Conservation (phyloP, 2,797 vertebrate genomes). For the Lophius americanus region DNA sequence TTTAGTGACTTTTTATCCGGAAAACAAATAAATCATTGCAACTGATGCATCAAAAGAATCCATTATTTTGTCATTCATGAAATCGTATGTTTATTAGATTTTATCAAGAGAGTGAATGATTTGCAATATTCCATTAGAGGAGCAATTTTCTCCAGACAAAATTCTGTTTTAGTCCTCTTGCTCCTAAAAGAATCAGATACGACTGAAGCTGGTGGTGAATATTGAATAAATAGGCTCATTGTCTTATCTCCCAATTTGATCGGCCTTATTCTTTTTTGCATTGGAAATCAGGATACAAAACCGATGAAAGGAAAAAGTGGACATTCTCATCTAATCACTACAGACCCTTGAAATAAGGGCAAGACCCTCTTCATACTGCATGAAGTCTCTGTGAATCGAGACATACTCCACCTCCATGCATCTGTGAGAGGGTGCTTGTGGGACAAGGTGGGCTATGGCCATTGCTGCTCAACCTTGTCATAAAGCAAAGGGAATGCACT, state of each 20-base stretch:
- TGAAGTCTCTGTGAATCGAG: constrained; percentile 54
- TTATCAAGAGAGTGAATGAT: constrained; percentile 23
- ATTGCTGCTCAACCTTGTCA: constrained; percentile 55
- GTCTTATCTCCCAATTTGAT: constrained; percentile 46
- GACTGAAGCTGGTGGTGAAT: constrained; percentile 56
- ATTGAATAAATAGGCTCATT: constrained; percentile 55
- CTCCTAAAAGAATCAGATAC: constrained; percentile 48
- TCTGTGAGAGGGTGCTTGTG: constrained; percentile 35
- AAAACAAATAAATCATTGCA: background rate
- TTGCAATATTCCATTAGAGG: constrained; percentile 8
- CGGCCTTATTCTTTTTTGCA: constrained; percentile 38
- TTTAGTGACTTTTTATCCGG: background rate
- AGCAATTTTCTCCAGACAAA: constrained; percentile 8
- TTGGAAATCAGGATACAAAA: constrained; percentile 39
- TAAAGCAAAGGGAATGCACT: constrained; percentile 59
- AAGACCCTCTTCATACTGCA: constrained; percentile 50
- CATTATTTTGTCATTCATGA: constrained; percentile 4
- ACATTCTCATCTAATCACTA: constrained; percentile 41
- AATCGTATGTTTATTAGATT: constrained; percentile 11
- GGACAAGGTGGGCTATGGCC: constrained; percentile 44
- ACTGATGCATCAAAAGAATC: background rate
- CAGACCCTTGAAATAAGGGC: constrained; percentile 54
- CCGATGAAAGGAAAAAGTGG: constrained; percentile 34
- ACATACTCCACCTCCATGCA: constrained; percentile 40
- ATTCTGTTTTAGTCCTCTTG: constrained; percentile 18